phyloP scores from a whole-genome alignment of 2,797 vertebrate species.

The Sparus aurata region DNA sequence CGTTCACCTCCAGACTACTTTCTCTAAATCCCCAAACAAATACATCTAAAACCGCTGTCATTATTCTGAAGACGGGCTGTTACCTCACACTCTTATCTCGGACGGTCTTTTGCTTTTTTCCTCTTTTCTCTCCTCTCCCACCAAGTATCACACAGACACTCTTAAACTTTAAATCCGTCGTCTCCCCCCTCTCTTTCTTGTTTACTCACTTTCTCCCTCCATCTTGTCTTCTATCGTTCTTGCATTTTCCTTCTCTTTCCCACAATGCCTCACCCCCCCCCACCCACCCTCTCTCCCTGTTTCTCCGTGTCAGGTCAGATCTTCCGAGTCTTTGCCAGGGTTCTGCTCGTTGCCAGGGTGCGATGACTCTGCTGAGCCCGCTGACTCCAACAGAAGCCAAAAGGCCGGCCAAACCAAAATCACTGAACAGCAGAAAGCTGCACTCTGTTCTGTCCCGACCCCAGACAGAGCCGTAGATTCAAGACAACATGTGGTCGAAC shows the following conservation, averaged over 20 bases:
- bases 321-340: conserved; percentile 53
- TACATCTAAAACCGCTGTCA: conserved; percentile 22
- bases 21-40: conserved; percentile 47
- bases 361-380: conserved; percentile 65
- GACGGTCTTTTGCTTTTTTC: not conserved
- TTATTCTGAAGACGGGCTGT: conserved; percentile 34
- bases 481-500: conserved; percentile 9
- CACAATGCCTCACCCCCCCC: conserved; percentile 28
- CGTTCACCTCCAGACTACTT: not conserved
- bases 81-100: conserved; percentile 34
- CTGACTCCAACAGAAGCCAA: conserved; percentile 70
- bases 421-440: conserved; percentile 71
- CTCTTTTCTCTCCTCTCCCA: not conserved
- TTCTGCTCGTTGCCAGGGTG: conserved; percentile 60
- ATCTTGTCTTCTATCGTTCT: conserved; percentile 14
- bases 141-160: conserved; percentile 2
- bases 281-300: conserved; percentile 37
- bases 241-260: conserved; percentile 39
- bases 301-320: conserved; percentile 49
- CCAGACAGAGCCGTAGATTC: not conserved
- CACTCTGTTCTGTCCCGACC: conserved; percentile 62
- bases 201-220: conserved; percentile 1
- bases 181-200: conserved; percentile 6
- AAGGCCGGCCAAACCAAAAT: conserved; percentile 77
- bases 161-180: not conserved